Evolutionary conservation across 2,113 vertebrate genomes (phyloP), one percentile per base, ranked within the genome.

Genomic region (Strix aluco): DNA sequence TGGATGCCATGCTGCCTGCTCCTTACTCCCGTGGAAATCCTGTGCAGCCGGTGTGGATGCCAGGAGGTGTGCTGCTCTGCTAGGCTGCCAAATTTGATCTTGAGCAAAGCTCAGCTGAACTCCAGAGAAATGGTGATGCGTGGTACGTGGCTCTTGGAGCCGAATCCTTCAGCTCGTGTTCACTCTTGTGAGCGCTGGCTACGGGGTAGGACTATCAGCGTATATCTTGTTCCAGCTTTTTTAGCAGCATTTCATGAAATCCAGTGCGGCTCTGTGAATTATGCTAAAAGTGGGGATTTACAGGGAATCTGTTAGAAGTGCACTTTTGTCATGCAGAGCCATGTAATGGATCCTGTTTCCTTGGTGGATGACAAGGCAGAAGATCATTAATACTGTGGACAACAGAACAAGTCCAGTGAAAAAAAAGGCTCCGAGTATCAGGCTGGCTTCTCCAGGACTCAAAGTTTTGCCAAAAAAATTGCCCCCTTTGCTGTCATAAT

Each of bases 391-490:
- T 3, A 77, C 79, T 75, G 90, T 17, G 8, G 74, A 65, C 63
- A 98, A 75, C 17, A 98, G 89, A 44, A 97, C 20, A 42, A 98
- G 92, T 62, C 98, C 98, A 7, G 96, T 49, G 79, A 91, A 85
- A 59, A 98, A 86, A 34, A 98, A 96, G 20, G 93, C 93, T 75
- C 97, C n/a, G 0, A 98, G 86, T 36, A 97, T 93, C 21, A 95
- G 63, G 75, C 91, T 97, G 81, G 97, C 96, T 90, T 98, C 97
- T 84, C 73, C 86, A 9, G 94, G 88, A 69, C 73, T 96, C 86
- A 98, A 94, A 80, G 81, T 79, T 95, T 94, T 97, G 66, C 97
- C 95, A 2, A 98, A 98, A 87, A 98, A 93, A 11, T 92, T 94
- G 32, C 95, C 88, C n/a, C 54, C 46, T 78, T 97, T 95, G 54